Base-by-base conservation (phyloP, 2,797 vertebrate species). In the Heterohyrax brucei region DNA sequence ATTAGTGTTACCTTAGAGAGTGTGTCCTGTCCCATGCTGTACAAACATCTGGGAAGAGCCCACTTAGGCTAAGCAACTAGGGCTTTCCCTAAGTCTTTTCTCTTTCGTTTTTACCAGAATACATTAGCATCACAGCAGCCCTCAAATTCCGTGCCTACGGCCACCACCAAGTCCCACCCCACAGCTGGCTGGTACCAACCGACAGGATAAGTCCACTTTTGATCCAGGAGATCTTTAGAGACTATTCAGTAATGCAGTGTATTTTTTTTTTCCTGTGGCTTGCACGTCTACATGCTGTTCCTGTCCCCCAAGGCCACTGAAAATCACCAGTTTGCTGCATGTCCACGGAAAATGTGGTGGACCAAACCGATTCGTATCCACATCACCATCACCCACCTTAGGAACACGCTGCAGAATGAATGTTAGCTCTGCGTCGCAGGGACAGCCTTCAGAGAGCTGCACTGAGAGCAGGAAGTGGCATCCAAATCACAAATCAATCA, bases 401-500 rank as follows among this genome's bases (percentile, higher is more conserved):
- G 28, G 92, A 96, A 96, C 82, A 94, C 92, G 81, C 81, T 90
- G 86, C 79, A 86, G 90, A 97, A 96, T 88, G 95, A 96, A 95
- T 86, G 95, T 93, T 97, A 97, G 94, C 84, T 22, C 85, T 78
- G 93, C 56, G 28, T 84, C 70, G 94, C 61, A 75, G 96, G 79
- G 87, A 87, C 93, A 85, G 96, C 96, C 97, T 97, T 96, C 96
- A 81, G 97, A 85, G 97, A 96, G 98, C 87, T 88, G 83, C 89
- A 39, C 18, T 77, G 62, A 87, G 96, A 97, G 98, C 87, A 2
- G 77, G 97, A 97, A 95, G 89, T 82, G 84, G 76, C 61, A 95
- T 96, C 96, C 97, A 95, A 93, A 97, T 97, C 96, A 95, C 93
- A 97, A 98, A 98, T 97, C 98, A 98, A 97, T 98, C 98, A 98